Evolutionary conservation across 2,113 vertebrate species (phyloP).

Genomic region (Daboia siamensis): DNA sequence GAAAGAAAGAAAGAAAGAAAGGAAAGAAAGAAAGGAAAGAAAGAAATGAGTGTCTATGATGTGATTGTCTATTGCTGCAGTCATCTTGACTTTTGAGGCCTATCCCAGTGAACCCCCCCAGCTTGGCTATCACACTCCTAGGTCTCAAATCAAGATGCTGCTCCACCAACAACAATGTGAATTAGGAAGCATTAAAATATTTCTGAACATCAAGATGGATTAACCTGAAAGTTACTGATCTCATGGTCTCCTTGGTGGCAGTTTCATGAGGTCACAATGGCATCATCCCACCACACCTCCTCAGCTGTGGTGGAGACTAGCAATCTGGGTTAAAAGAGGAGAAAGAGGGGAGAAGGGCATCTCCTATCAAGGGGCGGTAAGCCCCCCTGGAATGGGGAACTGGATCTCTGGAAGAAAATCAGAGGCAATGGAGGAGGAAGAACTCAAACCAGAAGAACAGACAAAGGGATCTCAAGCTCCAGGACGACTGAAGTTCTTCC

Average conservation of each 20-base stretch:
- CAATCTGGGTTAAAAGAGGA: not conserved
- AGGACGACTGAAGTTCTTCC: not conserved
- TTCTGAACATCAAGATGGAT: too few relatives aligned
- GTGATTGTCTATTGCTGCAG: not conserved
- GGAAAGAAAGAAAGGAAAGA: too few relatives aligned
- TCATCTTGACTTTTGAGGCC: not conserved
- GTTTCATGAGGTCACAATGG: slow-evolving; percentile 25
- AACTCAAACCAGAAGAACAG: not conserved
- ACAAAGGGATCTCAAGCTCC: not conserved
- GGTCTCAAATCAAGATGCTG: not conserved
- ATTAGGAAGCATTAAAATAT: not conserved
- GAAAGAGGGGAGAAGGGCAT: not conserved
- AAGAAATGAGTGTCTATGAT: not conserved
- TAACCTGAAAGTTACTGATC: not conserved
- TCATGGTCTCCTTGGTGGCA: not conserved
- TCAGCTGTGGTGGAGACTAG: not conserved
- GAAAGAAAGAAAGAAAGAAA: not conserved
- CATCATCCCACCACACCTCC: too few relatives aligned
- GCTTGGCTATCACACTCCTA: not conserved
- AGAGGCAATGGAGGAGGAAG: not conserved
- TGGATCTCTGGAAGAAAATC: not conserved
- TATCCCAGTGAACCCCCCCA: not conserved
- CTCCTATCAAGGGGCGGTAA: slow-evolving; percentile 2
- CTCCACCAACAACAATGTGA: not conserved
- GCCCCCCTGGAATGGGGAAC: slow-evolving; percentile 16